Evolutionary conservation across 2,888 invertebrate species (phyloP), one percentile per base, ranked within the genome.

Genomic region (Mesorhabditis sp.): DNA sequence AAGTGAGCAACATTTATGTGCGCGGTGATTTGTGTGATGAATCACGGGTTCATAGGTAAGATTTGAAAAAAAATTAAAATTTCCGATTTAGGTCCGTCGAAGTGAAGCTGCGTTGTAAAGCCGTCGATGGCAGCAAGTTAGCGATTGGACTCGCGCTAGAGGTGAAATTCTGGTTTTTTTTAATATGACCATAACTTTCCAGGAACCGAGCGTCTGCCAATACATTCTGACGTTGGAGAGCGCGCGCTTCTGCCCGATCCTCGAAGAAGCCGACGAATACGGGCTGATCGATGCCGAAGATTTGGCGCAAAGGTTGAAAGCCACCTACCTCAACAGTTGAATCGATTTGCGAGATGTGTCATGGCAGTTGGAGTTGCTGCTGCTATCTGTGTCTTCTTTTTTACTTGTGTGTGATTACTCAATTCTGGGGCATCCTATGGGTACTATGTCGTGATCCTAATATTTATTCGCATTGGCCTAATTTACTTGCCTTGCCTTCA

Each of bases 181-280:
- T n/a, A n/a, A 28, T 28, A 28, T 28, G 28, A 28, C 28, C 28
- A 28, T 1, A 28, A 28, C 93, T 86, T 88, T 97, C 41, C 87
- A 94, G 4, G 97, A 97, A 86, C 95, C 96, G 0, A 91, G 91
- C 83, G 92, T 92, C 0, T 97, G 97, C 86, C 92, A 94, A 87
- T 97, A 97, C 86, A 91, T 94, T 69, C 88, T 98, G 67, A 93
- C 92, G 67, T 93, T 97, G 0, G 95, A 96, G 86, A 77, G 76
- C 66, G 76, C 72, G 45, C 43, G 73, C 42, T 77, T 77, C 70
- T 77, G 77, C 64, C 74, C 74, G 61, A 71, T 73, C 2, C 62
- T 77, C 4, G 76, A 77, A 61, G 74, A 71, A 58, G 70, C 74
- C 4, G 74, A 77, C 45, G 72, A 77, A 28, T 70, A 68, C 58